Evolutionary conservation across 2,888 invertebrate species (phyloP), one percentile per base, ranked within the genome.

Genomic region (Chrysolina americana): DNA sequence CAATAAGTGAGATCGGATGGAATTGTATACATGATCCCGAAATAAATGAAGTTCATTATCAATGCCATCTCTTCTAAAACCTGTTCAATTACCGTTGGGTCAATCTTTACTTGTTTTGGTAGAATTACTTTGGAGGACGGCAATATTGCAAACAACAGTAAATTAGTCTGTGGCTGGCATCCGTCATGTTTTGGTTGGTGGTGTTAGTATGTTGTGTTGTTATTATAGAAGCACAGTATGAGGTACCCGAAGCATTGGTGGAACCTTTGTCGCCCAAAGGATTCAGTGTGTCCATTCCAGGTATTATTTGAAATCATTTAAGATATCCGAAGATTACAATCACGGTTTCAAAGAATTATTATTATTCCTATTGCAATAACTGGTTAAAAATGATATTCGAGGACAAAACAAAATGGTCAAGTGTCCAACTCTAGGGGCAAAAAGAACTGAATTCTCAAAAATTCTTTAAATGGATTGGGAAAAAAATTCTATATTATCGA

Each of bases 191-290:
- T 64, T 65, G 59, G 71, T 56, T 71, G 59, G 9, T 71, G 59
- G 9, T 76, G 19, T 8, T 73, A n/a, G 17, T 68, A 56, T 70
- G 68, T 48, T 53, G 65, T 64, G 44, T 62, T 48, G 48, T 48
- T 68, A 10, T 41, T 50, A 56, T 69, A n/a, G 23, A 17, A 21
- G 77, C 73, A 44, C 81, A 83, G 73, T 86, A 81, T 79, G 84
- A 87, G 48, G 90, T 91, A 0, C 92, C 91, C 0, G 87, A 88
- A 0, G 90, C 92, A 0, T 89, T 88, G 71, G 86, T 93, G 1
- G 91, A 92, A 83, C 91, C 91, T 2, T 89, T 92, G 59, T 88
- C 89, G 79, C 93, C 93, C 0, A 89, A 85, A 83, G 93, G 93
- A 72, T 83, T 93, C 0, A 87, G 90, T 63, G 91, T 92, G 0